Percentiles rank a stretch among this genome's conserved stretches.
Conservation (phyloP, 2,113 vertebrate genomes). For the Bambusicola thoracicus region DNA sequence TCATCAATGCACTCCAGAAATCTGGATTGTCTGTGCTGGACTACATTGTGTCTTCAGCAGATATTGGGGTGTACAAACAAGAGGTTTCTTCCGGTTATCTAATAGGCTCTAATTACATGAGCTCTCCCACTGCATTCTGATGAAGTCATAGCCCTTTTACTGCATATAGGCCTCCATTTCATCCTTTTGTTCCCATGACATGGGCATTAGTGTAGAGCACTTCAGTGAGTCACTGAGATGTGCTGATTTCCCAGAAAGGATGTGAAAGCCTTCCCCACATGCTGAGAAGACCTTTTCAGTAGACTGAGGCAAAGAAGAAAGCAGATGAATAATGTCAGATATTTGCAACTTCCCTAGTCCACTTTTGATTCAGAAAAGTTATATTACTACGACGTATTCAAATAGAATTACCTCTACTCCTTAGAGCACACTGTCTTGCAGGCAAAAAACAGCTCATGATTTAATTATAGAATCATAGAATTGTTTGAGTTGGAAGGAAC, state of each 20-base stretch:
- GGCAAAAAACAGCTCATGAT: background rate
- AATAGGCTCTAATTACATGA: background rate
- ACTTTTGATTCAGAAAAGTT: background rate
- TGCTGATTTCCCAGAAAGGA: background rate
- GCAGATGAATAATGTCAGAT: background rate
- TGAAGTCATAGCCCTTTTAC: background rate
- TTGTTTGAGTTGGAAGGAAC: too few relatives aligned
- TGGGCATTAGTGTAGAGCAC: background rate
- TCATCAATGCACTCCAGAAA: background rate
- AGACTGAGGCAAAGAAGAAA: background rate
- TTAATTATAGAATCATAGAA: background rate
- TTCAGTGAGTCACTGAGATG: background rate
- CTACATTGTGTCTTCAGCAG: accelerated
- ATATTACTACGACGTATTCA: background rate
- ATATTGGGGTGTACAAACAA: background rate
- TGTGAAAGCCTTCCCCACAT: background rate
- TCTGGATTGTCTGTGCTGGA: background rate
- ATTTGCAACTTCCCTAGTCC: background rate
- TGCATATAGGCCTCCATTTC: background rate
- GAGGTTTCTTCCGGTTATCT: background rate
- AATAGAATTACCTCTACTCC: background rate
- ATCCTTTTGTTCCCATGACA: background rate
- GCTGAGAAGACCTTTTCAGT: background rate
- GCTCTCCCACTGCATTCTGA: background rate
- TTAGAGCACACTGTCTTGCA: background rate